Base-by-base conservation (phyloP, 2,888 invertebrate species). In the Mesochorus sp. region DNA sequence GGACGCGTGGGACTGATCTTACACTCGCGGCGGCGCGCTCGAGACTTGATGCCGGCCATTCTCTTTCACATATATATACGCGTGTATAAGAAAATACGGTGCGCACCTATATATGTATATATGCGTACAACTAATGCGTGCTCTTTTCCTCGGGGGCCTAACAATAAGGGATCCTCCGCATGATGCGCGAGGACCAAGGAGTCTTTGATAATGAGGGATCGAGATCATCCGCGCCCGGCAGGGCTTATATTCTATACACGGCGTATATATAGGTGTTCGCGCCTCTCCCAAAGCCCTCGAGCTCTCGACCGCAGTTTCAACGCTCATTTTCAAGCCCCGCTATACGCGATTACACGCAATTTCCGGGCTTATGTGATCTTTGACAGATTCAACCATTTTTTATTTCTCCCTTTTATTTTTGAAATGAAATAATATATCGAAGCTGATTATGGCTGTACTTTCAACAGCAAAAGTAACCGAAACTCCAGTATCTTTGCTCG, bases 1-100 rank as follows among this genome's bases (percentile, higher is more conserved):
- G 83, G 85, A 85, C 85, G 86, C 87, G 87, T 87, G 88, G 87
- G 88, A 89, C 83, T 87, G 77, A 78, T 76, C 77, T 61, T 66
- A 62, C 80, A 76, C 49, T n/a, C n/a, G n/a, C 82, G 68, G 74
- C 79, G 80, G 73, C 79, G 79, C 80, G 80, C 74, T 73, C 71
- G 53, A n/a, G 37, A 53, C 55, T 28, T 42, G 61, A 53, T 75
- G 51, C 34, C 62, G 70, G 71, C 47, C 71, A 70, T 68, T 62
- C 34, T 55, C 44, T 55, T 12, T 51, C 14, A 31, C 12, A 42
- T 31, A 55, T 49, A 28, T 39, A 70, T 19, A 44, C 24, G 47
- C 55, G 31, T 39, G 24, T 28, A 44, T 51, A 57, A n/a, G n/a
- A n/a, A n/a, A n/a, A n/a, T n/a, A n/a, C n/a, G n/a, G n/a, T n/a